These are phyloP conservation scores for Dunckerocampus dactyliophorus DNA, from an alignment of 2,113 vertebrate species.

Conservation along the genomic window DNA sequence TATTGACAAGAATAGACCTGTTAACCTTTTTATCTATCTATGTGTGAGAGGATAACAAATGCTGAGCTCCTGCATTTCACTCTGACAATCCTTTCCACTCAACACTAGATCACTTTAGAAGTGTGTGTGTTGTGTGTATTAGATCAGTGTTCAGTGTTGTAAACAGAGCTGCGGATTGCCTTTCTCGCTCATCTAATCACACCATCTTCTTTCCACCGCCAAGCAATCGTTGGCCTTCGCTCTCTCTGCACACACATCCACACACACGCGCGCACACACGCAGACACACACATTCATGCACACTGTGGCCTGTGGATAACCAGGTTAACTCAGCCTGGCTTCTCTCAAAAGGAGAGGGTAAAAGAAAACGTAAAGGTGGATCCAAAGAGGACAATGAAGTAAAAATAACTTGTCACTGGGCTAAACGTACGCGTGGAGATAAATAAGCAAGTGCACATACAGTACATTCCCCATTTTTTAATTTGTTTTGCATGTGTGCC, in stretches of 20 bases:
- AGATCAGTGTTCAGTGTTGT: conserved; percentile 61
- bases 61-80: conserved; percentile 57
- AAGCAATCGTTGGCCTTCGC: conserved; percentile 62
- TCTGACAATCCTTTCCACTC: conserved; percentile 56
- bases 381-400: conserved; percentile 6
- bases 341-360: conserved; percentile 26
- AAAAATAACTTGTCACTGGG: conserved; percentile 40
- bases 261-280: conserved; percentile 2
- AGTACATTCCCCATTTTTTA: no score
- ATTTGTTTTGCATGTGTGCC: no score
- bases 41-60: conserved; percentile 47
- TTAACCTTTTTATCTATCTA: conserved; percentile 7
- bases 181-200: conserved; percentile 71
- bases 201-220: conserved; percentile 70
- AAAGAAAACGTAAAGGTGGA: conserved; percentile 8
- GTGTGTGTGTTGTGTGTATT: conserved; percentile 45
- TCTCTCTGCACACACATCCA: conserved; percentile 27
- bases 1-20: conserved; percentile 4
- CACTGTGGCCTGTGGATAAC: conserved; percentile 28
- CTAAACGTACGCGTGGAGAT: conserved; percentile 34
- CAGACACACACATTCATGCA: conserved; percentile 8
- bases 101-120: conserved; percentile 57
- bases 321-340: conserved; percentile 30
- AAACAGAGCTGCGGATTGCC: conserved; percentile 70
- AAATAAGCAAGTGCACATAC: conserved; percentile 35